These are phyloP conservation scores for Calypte anna DNA, from an alignment of 2,113 vertebrate species.

Conservation along the genomic window DNA sequence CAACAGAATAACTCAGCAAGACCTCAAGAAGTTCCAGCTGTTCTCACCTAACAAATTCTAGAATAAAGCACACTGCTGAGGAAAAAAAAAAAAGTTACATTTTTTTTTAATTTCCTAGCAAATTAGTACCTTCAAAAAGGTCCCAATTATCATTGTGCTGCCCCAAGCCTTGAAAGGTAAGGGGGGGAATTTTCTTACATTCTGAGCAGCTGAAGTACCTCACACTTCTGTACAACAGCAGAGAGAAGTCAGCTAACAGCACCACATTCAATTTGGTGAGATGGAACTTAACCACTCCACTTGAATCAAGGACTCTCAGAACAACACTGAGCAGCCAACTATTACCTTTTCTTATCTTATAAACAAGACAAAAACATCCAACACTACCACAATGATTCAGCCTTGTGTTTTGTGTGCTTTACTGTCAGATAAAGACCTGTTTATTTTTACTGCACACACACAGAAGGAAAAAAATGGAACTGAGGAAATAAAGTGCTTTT, in stretches of 20 bases:
- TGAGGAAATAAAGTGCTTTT: background rate
- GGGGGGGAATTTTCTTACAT: background rate
- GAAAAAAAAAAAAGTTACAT: background rate
- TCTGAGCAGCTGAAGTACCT: background rate
- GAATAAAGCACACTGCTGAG: background rate
- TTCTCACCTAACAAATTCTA: background rate
- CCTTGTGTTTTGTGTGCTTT: background rate
- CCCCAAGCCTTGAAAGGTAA: background rate
- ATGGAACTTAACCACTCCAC: background rate
- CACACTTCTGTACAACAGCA: background rate
- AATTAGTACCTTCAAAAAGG: background rate
- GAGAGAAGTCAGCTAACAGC: background rate
- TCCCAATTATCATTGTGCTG: rapidly evolving
- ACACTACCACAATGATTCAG: background rate
- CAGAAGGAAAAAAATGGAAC: background rate
- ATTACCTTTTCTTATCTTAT: background rate
- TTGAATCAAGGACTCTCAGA: background rate
- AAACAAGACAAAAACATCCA: rapidly evolving
- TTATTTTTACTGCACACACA: background rate
- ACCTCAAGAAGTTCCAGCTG: background rate
- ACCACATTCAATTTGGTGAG: rapidly evolving
- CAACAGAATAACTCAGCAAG: background rate
- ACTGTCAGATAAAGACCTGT: background rate
- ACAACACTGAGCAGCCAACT: background rate
- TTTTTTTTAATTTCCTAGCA: background rate